Base-by-base conservation (phyloP, 1,140 invertebrate species). In the Antheraea mylitta region DNA sequence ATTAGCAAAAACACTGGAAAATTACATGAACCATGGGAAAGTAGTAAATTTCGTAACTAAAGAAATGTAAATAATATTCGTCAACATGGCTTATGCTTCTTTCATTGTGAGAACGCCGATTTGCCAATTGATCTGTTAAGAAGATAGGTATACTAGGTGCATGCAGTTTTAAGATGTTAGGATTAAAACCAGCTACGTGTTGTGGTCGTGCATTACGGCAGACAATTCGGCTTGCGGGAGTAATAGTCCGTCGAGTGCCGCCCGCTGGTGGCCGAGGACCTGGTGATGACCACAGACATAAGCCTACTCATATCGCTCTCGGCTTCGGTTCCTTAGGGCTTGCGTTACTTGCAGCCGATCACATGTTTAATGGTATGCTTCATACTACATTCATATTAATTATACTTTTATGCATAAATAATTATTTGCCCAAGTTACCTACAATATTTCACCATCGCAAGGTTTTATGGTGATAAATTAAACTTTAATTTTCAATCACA, bases 361-460 rank as follows among this genome's bases (percentile, higher is more conserved):
- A 86, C 71, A 71, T 80, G 42, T 90, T 83, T 69, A 89, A 89
- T 71, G 87, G 87, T 89, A 75, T 11, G 65, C 65, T 19, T n/a
- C 11, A n/a, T 66, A 58, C 53, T 13, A 58, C 16, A 13, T 30
- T 58, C 18, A 36, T 59, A 59, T 59, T 22, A 16, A 18, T 18
- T 2, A 2, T 42, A 42, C 3, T 42, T 42, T 9, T 42, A 38
- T 38, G 9, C 5, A 6, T 42, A 42, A 42, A 42, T 11, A 42
- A 7, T 42, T 11, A 42, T 2, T 42, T 42, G 38, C 7, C 11
- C 11, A 8, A 42, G 11, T 4, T 42, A 42, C 7, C 11, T 42
- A 7, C 3, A 42, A 42, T 42, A 42, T 42, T 42, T 8, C 38
- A 42, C 11, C 8, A 9, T 42, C 7, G 11, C 38, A 42, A 42